phyloP scores from a whole-genome alignment of 2,888 invertebrate genomes.

The Platerodrilus igneus region DNA sequence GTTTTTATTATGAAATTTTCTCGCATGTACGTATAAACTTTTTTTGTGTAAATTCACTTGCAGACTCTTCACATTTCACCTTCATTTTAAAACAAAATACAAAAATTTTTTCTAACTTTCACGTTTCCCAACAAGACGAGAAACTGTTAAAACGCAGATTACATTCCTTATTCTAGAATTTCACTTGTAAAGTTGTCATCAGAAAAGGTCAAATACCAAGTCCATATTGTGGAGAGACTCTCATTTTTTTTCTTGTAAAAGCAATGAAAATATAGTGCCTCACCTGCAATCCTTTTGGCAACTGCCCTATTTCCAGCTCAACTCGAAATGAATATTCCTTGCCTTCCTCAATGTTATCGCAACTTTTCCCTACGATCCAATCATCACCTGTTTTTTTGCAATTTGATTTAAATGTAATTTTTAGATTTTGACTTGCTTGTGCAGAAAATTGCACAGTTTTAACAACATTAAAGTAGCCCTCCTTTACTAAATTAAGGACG shows the following conservation, averaged over 20 bases:
- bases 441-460: constrained; percentile 61
- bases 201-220: too few relatives aligned
- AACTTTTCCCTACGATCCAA: constrained; percentile 39
- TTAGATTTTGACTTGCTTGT: constrained; percentile 57
- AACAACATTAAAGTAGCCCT: constrained; percentile 73
- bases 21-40: too few relatives aligned
- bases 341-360: constrained; percentile 59
- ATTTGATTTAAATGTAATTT: constrained; percentile 66
- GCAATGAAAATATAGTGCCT: constrained; percentile 7
- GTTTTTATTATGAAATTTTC: too few relatives aligned
- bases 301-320: constrained; percentile 56
- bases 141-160: too few relatives aligned
- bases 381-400: constrained; percentile 52
- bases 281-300: constrained; percentile 52
- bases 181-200: too few relatives aligned
- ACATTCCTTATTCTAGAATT: too few relatives aligned
- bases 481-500: constrained; percentile 75
- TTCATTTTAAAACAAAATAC: too few relatives aligned
- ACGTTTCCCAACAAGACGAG: too few relatives aligned
- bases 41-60: too few relatives aligned
- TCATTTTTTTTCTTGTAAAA: constrained; percentile 5
- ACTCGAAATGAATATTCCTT: constrained; percentile 61
- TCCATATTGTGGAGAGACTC: background rate
- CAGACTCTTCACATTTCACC: too few relatives aligned
- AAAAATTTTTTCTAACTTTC: too few relatives aligned